Evolutionary conservation across 2,797 vertebrate genomes (phyloP), one percentile per base, ranked within the genome.

Genomic region (Phylloscopus collybita): DNA sequence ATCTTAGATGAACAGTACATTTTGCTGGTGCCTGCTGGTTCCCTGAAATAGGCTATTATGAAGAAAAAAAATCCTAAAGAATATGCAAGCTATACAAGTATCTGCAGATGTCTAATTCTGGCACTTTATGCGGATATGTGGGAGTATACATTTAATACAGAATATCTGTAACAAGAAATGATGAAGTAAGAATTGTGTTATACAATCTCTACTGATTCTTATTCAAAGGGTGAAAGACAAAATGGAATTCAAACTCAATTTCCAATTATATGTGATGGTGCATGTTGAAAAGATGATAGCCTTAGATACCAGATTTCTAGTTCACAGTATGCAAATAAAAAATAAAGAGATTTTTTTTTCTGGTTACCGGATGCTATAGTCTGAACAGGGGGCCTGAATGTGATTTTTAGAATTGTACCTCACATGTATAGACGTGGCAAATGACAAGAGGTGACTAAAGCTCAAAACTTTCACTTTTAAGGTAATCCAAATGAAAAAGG

Each of bases 11-110:
- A 69, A 81, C 66, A 86, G 65, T 47, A 49, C 47, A 82, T 86
- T 95, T 80, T 75, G 66, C 80, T 95, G 69, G 56, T 71, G 74
- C 76, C 87, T 96, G 38, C 73, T 54, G 94, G 42, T 90, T 85
- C 64, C 76, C 42, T 86, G 70, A 92, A 96, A 95, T 9, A 71
- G 64, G 18, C 57, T 61, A 82, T 51, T 92, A 80, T 36, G n/a
- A 92, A 91, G 54, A 51, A 66, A 75, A 75, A 51, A 91, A 53
- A 50, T 54, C 38, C 26, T 36, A 73, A 49, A 93, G 61, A 94
- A 76, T 57, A 91, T 56, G 62, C 54, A 86, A 96, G n/a, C 80
- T 93, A n/a, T 27, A 71, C 38, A 88, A 84, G 30, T 62, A 88
- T 72, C 64, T 86, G 93, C 72, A 95, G 89, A 87, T 84, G 53